phyloP scores from a whole-genome alignment of 1,140 invertebrate genomes.

The Chelonus insularis region DNA sequence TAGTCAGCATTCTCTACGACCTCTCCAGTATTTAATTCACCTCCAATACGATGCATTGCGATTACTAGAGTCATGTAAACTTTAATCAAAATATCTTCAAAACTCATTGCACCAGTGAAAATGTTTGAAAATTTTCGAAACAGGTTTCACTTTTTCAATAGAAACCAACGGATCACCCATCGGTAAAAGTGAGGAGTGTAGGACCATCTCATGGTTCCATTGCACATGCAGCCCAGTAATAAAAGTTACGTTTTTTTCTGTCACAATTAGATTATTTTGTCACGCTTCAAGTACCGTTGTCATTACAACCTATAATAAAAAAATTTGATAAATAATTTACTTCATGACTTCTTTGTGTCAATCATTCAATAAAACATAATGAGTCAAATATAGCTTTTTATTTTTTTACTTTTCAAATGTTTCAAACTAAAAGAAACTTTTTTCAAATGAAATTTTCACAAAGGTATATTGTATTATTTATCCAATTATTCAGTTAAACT shows the following conservation, averaged over 20 bases:
- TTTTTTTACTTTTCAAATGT: too few relatives aligned
- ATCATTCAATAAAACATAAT: too few relatives aligned
- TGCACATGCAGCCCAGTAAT: slow-evolving; percentile 93
- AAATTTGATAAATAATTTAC: too few relatives aligned
- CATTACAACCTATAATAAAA: slow-evolving; percentile 98
- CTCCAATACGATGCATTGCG: slow-evolving; percentile 96
- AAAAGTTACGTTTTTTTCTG: slow-evolving; percentile 90
- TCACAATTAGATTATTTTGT: slow-evolving; percentile 95
- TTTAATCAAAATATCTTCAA: slow-evolving; percentile 91
- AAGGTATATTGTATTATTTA: too few relatives aligned
- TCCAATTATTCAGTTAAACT: too few relatives aligned
- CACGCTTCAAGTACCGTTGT: slow-evolving; percentile 99
- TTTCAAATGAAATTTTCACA: too few relatives aligned
- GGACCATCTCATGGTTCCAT: slow-evolving; percentile 99
- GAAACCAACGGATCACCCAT: slow-evolving; percentile 97
- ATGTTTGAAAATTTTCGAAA: slow-evolving; percentile 93
- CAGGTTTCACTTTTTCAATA: slow-evolving; percentile 87
- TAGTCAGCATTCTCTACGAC: slow-evolving; percentile 88
- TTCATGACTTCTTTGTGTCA: too few relatives aligned
- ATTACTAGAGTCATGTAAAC: slow-evolving; percentile 92
- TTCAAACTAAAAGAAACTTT: too few relatives aligned
- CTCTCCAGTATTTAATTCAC: slow-evolving; percentile 97
- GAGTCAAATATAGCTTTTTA: too few relatives aligned
- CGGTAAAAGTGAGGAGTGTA: slow-evolving; percentile 95
- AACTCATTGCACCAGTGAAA: slow-evolving; percentile 87